Evolutionary conservation across 2,888 invertebrate species (phyloP), one percentile per base, ranked within the genome.

Genomic region (Drosophila anomalipes): DNA sequence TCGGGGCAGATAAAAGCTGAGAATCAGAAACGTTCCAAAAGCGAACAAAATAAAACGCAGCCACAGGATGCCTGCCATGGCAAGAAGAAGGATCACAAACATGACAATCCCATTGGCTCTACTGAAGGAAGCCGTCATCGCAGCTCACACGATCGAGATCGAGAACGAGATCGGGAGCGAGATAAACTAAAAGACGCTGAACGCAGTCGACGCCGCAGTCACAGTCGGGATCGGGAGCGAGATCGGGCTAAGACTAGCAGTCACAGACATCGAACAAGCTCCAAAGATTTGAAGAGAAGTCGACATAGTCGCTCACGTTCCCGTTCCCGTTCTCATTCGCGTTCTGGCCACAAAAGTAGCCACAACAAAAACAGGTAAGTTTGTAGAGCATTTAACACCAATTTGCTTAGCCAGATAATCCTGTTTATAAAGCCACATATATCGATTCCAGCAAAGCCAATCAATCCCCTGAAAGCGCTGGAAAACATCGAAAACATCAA

Each of bases 301-400:
- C 70, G 70, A 1, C 54, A 53, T 2, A 75, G 69, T 53, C 66
- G 54, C 10, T 79, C 83, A 5, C 69, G 61, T 12, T 76, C 80
- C 0, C 58, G 44, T 28, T 68, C 80, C 10, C 39, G 2, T n/a
- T 39, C 56, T 3, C 51, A 12, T 6, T 37, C 74, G 0, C 47
- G 28, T 7, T 26, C 47, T 9, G 47, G 19, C 5, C 47, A 66
- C 37, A 59, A 33, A 16, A 53, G 37, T 26, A 33, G 19, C 59
- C 56, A 58, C 22, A 22, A 4, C 22, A 79, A 61, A 16, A 51
- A 22, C 30, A 63, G 76, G 84, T 85, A 67, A 72, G 74, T 51
- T 30, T 14, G 16, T 10, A 26, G 10, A 32, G 3, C 19, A 59
- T 53, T 52, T 32, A 26, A 28, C 32, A 10, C 1, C 37, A 56